phyloP scores from a whole-genome alignment of 1,140 invertebrate genomes.

The Calephelis nemesis region DNA sequence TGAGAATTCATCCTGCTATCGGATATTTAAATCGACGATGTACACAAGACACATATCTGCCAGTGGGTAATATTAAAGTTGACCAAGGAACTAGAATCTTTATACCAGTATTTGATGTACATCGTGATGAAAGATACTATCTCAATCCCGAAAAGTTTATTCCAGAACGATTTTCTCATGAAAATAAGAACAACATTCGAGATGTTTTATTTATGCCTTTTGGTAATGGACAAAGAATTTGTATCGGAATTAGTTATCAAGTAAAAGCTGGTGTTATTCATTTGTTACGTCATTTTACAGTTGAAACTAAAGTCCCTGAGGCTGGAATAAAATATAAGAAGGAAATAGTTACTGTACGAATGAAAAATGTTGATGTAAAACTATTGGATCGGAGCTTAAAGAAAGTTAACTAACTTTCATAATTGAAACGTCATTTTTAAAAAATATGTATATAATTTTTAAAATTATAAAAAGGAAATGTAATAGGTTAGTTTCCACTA shows the following conservation, averaged over 20 bases:
- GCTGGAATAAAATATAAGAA: not conserved
- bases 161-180: conserved; percentile 28
- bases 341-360: too few species aligned
- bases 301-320: not conserved
- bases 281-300: not conserved
- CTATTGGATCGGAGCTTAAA: too few species aligned
- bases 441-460: too few species aligned
- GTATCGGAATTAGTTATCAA: conserved; percentile 11
- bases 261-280: not conserved
- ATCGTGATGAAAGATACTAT: conserved; percentile 26
- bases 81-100: not conserved
- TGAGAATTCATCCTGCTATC: conserved; percentile 24
- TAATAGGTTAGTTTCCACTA: too few species aligned
- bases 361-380: too few species aligned
- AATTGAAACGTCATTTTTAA: too few species aligned
- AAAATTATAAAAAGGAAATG: too few species aligned
- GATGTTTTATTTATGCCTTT: conserved; percentile 27
- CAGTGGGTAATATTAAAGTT: conserved; percentile 26
- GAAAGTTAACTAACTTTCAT: too few species aligned
- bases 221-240: conserved; percentile 24
- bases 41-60: conserved; percentile 20
- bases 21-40: conserved; percentile 23
- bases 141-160: conserved; percentile 32
- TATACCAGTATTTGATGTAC: conserved; percentile 26
- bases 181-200: conserved; percentile 18